These are phyloP conservation scores for Fistularia commersonii DNA, from an alignment of 2,797 vertebrate species.

Conservation along the genomic window DNA sequence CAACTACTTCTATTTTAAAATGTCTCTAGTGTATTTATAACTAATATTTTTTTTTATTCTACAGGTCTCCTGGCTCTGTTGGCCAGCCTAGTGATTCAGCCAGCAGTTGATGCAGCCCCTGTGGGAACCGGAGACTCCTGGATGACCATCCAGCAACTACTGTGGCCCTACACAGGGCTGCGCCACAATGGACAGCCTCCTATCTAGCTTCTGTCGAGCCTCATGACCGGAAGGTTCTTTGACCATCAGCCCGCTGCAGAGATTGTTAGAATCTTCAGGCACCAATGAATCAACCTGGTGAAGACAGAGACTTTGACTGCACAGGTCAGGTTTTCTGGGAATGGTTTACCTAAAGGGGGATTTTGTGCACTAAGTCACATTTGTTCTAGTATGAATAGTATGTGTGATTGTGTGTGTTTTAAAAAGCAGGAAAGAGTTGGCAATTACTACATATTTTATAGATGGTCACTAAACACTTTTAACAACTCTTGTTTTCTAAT, in stretches of 20 bases:
- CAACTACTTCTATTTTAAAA: too few species aligned
- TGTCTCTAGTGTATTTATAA: too few species aligned
- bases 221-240: conserved; percentile 5
- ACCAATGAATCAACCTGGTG: conserved; percentile 3
- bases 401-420: conserved; percentile 30
- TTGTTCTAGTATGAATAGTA: conserved; percentile 47
- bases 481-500: too few species aligned
- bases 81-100: conserved; percentile 84
- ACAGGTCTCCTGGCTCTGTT: conserved; percentile 82
- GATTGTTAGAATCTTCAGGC: background rate
- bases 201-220: conserved; percentile 62
- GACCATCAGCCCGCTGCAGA: conserved; percentile 15
- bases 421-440: conserved; percentile 8
- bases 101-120: conserved; percentile 83
- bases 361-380: conserved; percentile 53
- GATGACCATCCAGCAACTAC: conserved; percentile 87
- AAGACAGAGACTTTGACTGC: conserved; percentile 19
- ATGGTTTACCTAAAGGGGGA: conserved; percentile 34
- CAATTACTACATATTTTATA: background rate
- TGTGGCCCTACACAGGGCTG: conserved; percentile 89
- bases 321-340: conserved; percentile 21
- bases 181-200: conserved; percentile 86
- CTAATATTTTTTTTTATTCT: background rate
- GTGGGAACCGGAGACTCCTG: conserved; percentile 85
- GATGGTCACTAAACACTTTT: too few species aligned